Conservation (phyloP, 2,797 vertebrate species). For the Hippocampus kuda region DNA sequence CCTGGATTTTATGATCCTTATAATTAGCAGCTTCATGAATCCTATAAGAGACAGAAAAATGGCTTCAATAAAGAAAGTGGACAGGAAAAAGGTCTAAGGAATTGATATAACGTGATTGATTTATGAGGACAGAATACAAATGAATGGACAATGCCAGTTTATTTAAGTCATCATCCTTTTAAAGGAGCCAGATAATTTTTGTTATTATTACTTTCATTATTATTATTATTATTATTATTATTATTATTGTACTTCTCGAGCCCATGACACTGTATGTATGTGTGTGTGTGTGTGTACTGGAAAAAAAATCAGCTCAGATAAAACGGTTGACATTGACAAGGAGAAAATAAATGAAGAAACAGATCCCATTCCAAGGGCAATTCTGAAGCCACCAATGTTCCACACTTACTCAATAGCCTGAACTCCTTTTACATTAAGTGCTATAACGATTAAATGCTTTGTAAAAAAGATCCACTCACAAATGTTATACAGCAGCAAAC, state of each 20-base stretch:
- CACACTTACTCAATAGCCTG: not conserved
- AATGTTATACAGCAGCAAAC: too few relatives aligned
- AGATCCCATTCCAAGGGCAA: too few relatives aligned
- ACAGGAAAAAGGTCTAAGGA: not conserved
- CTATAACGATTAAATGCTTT: too few relatives aligned
- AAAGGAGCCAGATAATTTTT: not conserved
- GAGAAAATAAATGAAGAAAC: not conserved
- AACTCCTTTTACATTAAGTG: too few relatives aligned
- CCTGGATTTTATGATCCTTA: slow-evolving; percentile 73
- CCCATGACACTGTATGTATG: not conserved
- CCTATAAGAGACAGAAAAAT: slow-evolving; percentile 38
- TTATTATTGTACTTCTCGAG: not conserved
- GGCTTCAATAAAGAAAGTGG: not conserved
- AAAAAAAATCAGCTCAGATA: not conserved
- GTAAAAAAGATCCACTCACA: too few relatives aligned
- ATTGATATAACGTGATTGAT: not conserved
- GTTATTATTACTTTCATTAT: not conserved
- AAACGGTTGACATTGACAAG: not conserved
- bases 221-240: not conserved
- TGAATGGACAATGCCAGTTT: not conserved
- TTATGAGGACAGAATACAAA: not conserved
- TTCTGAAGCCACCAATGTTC: too few relatives aligned
- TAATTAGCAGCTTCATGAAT: slow-evolving; percentile 71
- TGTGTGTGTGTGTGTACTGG: not conserved
- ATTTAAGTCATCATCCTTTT: not conserved